Conservation (phyloP, 2,888 invertebrate species). For the Pterostichus niger region DNA sequence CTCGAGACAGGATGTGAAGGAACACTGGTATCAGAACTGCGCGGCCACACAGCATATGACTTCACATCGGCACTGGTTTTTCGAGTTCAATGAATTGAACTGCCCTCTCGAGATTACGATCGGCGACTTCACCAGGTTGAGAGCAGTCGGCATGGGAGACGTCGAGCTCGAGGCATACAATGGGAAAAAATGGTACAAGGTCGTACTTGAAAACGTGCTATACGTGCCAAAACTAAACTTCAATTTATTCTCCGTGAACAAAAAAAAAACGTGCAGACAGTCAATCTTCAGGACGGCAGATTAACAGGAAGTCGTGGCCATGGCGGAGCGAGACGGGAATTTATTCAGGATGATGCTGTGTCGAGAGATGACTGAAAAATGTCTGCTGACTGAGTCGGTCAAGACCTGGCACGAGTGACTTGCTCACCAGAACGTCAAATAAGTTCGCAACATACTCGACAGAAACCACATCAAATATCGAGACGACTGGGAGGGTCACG, state of each 20-base stretch:
- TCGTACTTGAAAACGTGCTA: constrained; percentile 57
- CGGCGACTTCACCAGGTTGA: constrained; percentile 55
- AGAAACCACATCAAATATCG: constrained; percentile 18
- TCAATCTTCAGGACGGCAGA: constrained; percentile 68
- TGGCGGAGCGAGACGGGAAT: too few species aligned
- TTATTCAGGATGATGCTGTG: too few species aligned
- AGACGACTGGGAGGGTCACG: constrained; percentile 70
- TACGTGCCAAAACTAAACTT: constrained; percentile 54
- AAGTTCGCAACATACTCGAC: constrained; percentile 69
- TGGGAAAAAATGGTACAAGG: constrained; percentile 48
- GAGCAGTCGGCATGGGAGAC: constrained; percentile 54
- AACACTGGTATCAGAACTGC: too few species aligned
- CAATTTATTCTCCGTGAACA: constrained; percentile 64
- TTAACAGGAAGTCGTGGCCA: constrained; percentile 34
- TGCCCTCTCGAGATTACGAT: constrained; percentile 33
- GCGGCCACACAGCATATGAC: too few species aligned
- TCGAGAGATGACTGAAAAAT: background rate
- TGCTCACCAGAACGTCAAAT: constrained; percentile 68
- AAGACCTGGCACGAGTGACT: constrained; percentile 70
- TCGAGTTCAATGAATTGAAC: too few species aligned
- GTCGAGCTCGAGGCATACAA: constrained; percentile 54
- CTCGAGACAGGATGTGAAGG: too few species aligned
- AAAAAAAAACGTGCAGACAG: constrained; percentile 68
- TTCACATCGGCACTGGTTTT: too few species aligned
- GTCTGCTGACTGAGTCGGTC: constrained; percentile 65